Evolutionary conservation across 2,888 invertebrate genomes (phyloP).

Genomic region (Horisme vitalbata): DNA sequence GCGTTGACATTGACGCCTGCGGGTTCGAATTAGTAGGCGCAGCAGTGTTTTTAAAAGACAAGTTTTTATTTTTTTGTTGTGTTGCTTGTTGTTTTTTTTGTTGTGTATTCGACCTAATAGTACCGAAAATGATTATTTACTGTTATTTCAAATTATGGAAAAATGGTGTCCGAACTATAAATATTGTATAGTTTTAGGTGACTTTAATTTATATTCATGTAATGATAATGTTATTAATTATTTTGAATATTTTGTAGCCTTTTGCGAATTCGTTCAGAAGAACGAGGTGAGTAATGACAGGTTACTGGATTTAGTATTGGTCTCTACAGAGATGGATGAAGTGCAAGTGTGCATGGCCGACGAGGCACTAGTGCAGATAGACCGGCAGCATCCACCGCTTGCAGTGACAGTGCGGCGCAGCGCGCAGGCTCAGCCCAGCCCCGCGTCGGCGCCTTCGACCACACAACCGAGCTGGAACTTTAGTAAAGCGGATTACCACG

Average conservation of each 20-base stretch:
- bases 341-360: neutral
- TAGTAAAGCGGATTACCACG: no score
- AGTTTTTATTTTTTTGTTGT: constrained; percentile 23
- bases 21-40: constrained; percentile 28
- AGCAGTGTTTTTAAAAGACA: constrained; percentile 6
- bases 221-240: no score
- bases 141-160: constrained; percentile 31
- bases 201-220: constrained; percentile 10
- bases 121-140: constrained; percentile 27
- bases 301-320: no score
- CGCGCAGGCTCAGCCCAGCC: neutral
- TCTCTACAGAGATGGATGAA: no score
- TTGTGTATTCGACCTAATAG: constrained; percentile 34
- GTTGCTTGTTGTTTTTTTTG: no score
- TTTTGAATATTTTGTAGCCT: no score
- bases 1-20: constrained; percentile 15
- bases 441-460: no score
- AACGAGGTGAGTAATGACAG: no score
- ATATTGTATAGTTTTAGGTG: constrained; percentile 1
- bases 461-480: no score
- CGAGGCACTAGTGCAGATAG: neutral
- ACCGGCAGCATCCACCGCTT: neutral
- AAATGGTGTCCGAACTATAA: constrained; percentile 7
- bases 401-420: neutral
- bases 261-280: no score